Conservation (phyloP, 2,113 vertebrate genomes). For the Carassius gibelio region DNA sequence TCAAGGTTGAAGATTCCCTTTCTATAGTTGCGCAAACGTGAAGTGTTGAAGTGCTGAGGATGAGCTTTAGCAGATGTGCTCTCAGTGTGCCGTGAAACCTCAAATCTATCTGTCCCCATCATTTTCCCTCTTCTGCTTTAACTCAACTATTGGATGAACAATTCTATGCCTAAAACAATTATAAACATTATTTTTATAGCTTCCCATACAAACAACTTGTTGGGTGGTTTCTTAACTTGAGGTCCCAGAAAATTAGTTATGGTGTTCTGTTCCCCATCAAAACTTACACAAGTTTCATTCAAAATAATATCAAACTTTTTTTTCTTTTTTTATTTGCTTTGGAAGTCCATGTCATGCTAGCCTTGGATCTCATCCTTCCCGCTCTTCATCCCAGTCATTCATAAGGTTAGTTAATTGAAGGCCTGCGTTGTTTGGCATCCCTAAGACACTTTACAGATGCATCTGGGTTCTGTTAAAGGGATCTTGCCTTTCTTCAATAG, state of each 20-base stretch:
- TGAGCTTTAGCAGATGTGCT: slow-evolving; percentile 74
- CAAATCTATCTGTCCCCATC: slow-evolving; percentile 20
- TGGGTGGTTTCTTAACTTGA: not conserved
- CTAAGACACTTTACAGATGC: slow-evolving; percentile 66
- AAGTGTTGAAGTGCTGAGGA: slow-evolving; percentile 62
- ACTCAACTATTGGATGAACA: slow-evolving; percentile 42
- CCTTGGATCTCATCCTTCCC: slow-evolving; percentile 60
- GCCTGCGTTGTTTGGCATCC: slow-evolving; percentile 67
- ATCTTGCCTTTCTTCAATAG: slow-evolving; percentile 69
- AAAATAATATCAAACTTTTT: slow-evolving; percentile 35
- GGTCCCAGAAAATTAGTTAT: slow-evolving; percentile 53
- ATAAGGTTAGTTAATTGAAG: slow-evolving; percentile 65
- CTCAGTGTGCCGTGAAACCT: slow-evolving; percentile 8
- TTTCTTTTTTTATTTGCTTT: slow-evolving; percentile 62
- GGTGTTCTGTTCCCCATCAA: slow-evolving; percentile 31
- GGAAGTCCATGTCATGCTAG: slow-evolving; percentile 57
- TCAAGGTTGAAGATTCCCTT: slow-evolving; percentile 43
- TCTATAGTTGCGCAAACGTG: slow-evolving; percentile 53
- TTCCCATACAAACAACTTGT: slow-evolving; percentile 1
- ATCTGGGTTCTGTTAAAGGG: slow-evolving; percentile 76
- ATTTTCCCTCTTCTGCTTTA: slow-evolving; percentile 33
- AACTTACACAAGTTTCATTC: not conserved
- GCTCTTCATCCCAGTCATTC: slow-evolving; percentile 58
- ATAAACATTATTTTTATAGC: slow-evolving; percentile 23
- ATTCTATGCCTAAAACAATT: slow-evolving; percentile 10